Percentiles rank a stretch among this genome's conserved stretches.
phyloP scores from a whole-genome alignment of 92 coral and sea anemone species.

The Zoanthus sansibaricus region DNA sequence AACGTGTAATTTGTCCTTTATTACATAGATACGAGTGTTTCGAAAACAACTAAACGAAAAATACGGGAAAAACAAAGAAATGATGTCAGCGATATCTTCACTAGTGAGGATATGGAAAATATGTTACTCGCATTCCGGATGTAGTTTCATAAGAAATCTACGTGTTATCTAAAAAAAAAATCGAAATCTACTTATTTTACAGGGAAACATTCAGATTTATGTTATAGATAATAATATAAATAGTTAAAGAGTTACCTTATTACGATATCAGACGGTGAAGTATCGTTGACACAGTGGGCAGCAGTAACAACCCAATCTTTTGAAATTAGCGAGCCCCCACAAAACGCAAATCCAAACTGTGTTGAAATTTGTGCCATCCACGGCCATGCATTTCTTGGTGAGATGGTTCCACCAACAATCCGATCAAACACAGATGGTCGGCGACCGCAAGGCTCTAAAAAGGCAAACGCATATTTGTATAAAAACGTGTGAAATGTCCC shows the following conservation, averaged over 20 bases:
- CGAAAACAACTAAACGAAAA: too few relatives aligned
- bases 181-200: too few relatives aligned
- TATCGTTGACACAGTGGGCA: slow-evolving; percentile 15
- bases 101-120: too few relatives aligned
- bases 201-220: too few relatives aligned
- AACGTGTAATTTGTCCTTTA: too few relatives aligned
- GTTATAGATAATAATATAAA: too few relatives aligned
- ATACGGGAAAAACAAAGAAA: too few relatives aligned
- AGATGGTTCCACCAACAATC: slow-evolving; percentile 30
- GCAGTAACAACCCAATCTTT: slow-evolving; percentile 48
- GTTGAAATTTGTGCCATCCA: slow-evolving; percentile 12
- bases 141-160: too few relatives aligned
- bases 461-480: not conserved
- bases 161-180: too few relatives aligned
- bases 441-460: slow-evolving; percentile 10
- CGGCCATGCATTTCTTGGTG: slow-evolving; percentile 30
- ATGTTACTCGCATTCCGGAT: too few relatives aligned
- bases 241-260: slow-evolving; percentile 3
- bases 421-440: not conserved
- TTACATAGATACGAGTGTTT: too few relatives aligned
- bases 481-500: not conserved
- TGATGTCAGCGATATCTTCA: too few relatives aligned
- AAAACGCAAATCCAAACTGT: not conserved
- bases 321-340: slow-evolving; percentile 26
- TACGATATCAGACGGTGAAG: not conserved